phyloP scores from a whole-genome alignment of 2,797 vertebrate genomes.

The Huso huso region DNA sequence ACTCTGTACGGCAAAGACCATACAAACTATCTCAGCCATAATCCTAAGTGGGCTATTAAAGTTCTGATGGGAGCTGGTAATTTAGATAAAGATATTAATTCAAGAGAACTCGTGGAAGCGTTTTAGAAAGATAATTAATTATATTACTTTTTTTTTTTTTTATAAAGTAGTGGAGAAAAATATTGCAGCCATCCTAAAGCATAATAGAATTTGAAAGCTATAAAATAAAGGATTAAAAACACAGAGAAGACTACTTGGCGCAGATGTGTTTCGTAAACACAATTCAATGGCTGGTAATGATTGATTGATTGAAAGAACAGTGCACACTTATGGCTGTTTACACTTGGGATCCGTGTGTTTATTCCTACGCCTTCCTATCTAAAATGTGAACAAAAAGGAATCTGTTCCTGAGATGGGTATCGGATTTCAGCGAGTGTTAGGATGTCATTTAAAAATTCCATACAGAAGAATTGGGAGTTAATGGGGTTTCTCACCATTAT shows the following conservation, averaged over 20 bases:
- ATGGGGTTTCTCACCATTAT: slow-evolving; percentile 2
- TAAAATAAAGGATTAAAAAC: not conserved
- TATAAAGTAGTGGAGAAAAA: not conserved
- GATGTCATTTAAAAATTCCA: slow-evolving; percentile 10
- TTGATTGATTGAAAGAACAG: not conserved
- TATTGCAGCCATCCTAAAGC: not conserved
- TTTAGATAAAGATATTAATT: too few relatives aligned
- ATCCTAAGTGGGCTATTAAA: too few relatives aligned
- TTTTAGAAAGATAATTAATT: too few relatives aligned
- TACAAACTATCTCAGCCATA: too few relatives aligned
- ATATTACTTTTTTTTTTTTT: not conserved
- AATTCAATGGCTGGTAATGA: not conserved
- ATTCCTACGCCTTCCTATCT: not conserved
- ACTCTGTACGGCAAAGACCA: too few relatives aligned
- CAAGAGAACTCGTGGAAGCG: too few relatives aligned
- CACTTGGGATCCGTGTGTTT: not conserved
- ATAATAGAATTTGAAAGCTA: slow-evolving; percentile 9
- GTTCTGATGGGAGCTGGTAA: too few relatives aligned
- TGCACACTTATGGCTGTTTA: not conserved
- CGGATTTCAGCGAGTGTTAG: slow-evolving; percentile 10
- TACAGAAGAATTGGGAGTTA: slow-evolving; percentile 1
- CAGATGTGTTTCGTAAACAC: slow-evolving; percentile 4
- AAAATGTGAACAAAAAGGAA: slow-evolving; percentile 11
- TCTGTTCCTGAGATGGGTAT: slow-evolving; percentile 4
- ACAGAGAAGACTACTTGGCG: not conserved